These are phyloP conservation scores for Mus pahari DNA, from an alignment of 2,113 vertebrate genomes.

Conservation along the genomic window DNA sequence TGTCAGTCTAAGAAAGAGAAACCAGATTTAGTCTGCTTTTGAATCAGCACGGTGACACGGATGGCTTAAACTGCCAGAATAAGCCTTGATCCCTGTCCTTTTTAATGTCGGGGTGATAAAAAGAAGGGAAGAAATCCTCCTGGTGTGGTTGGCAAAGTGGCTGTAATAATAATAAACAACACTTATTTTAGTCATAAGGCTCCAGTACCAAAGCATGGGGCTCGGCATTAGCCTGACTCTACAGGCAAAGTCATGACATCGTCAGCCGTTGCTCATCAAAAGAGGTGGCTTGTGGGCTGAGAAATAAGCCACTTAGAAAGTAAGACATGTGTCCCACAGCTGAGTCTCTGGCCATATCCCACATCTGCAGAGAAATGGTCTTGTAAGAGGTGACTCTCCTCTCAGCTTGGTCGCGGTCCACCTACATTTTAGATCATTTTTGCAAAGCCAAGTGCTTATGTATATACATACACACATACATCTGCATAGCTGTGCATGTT, in stretches of 20 bases:
- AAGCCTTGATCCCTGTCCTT: not conserved
- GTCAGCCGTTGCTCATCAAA: not conserved
- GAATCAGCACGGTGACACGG: not conserved
- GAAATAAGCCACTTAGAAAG: not conserved
- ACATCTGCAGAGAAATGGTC: not conserved
- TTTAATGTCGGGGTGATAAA: not conserved
- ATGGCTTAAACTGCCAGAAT: not conserved
- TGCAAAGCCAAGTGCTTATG: not conserved
- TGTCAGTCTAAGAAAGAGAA: not conserved
- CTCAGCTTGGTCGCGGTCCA: not conserved
- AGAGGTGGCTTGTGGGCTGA: not conserved
- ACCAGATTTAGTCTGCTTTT: slow-evolving; percentile 23
- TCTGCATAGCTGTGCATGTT: not conserved
- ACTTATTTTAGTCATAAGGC: not conserved
- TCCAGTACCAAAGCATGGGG: not conserved
- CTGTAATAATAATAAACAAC: not conserved
- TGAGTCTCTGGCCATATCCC: not conserved
- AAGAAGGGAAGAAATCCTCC: slow-evolving; percentile 45
- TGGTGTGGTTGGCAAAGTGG: not conserved
- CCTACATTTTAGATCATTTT: not conserved
- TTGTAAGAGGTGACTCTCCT: not conserved
- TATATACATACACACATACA: rapidly evolving
- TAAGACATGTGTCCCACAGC: not conserved
- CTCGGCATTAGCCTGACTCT: not conserved
- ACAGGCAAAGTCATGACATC: not conserved